Base-by-base conservation (phyloP, 2,888 invertebrate species). In the Hedya salicella region DNA sequence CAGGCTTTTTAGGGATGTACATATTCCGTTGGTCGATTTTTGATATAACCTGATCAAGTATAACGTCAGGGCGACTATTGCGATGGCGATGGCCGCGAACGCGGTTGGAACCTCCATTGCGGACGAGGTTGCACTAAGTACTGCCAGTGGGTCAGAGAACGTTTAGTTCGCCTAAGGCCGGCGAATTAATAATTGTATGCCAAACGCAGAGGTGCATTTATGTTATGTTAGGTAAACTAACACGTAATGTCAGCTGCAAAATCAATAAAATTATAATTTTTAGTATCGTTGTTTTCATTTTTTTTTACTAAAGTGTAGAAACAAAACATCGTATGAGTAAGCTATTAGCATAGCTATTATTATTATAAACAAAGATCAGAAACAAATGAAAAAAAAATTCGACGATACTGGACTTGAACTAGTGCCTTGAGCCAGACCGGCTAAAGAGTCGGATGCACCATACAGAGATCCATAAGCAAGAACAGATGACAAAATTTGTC, bases 21-120 rank as follows among this genome's bases (percentile, higher is more conserved):
- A 91, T 56, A 87, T 77, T n/a, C 78, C 73, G 62, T 91, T 91
- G 0, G 88, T 90, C 42, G 84, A 86, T 68, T 91, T 91, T 72
- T 91, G 86, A 53, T 89, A 88, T 8, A 90, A 69, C 6, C 90
- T 88, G 0, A 46, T 3, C 0, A 64, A 42, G 14, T 36, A 46
- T 11, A 59, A 8, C 0, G 21, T 30, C 11, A 11, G 36, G 48
- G 39, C 14, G 9, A 11, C 16, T 8, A 13, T 36, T 36, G 39
- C 14, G 9, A 11, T 13, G 21, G 16, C 39, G 16, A 36, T 2
- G 21, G 21, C 19, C 21, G 16, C 57, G 32, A 32, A 13, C 32
- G 16, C 17, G 17, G 42, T 11, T 1, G 52, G 17, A 13, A 46
- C 17, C 57, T 30, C n/a, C 57, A 57, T 57, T 2, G 8, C 44